Evolutionary conservation across 2,888 invertebrate genomes (phyloP).

Genomic region (Mantis religiosa): DNA sequence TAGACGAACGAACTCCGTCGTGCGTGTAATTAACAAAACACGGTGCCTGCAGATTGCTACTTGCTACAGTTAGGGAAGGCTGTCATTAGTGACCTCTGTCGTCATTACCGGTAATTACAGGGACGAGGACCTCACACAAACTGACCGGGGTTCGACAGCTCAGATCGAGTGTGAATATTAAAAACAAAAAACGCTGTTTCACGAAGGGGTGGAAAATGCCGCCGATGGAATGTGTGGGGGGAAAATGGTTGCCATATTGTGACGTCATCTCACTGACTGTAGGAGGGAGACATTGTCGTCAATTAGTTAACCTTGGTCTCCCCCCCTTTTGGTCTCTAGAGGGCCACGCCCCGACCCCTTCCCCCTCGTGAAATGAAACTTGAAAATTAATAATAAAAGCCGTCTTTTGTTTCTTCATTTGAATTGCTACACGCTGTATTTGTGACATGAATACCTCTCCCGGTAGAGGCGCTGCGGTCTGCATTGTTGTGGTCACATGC

Average conservation of each 20-base stretch:
- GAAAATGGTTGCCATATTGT: constrained; percentile 18
- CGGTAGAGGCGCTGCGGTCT: background rate
- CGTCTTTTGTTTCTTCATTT: background rate
- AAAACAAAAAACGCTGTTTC: background rate
- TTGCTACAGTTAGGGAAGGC: too few species aligned
- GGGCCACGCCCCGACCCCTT: background rate
- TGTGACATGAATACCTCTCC: background rate
- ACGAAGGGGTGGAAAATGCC: background rate
- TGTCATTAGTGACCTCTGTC: too few species aligned
- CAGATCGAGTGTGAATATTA: background rate
- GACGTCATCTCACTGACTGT: background rate
- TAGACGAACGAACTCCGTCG: too few species aligned
- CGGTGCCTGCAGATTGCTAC: too few species aligned
- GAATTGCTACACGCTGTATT: background rate
- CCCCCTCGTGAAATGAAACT: constrained; percentile 14
- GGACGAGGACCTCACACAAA: too few species aligned
- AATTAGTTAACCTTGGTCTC: constrained; percentile 27
- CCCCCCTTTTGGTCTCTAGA: background rate
- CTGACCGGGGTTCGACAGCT: too few species aligned
- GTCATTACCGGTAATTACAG: too few species aligned
- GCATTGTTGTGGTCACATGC: background rate
- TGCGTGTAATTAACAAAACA: too few species aligned
- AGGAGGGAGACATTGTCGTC: constrained; percentile 15
- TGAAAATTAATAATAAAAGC: constrained; percentile 22
- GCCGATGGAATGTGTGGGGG: background rate